Percentiles rank a stretch among this genome's conserved stretches.
These are phyloP conservation scores for Ophion slaviceki DNA, from an alignment of 2,888 invertebrate species.

Conservation along the genomic window DNA sequence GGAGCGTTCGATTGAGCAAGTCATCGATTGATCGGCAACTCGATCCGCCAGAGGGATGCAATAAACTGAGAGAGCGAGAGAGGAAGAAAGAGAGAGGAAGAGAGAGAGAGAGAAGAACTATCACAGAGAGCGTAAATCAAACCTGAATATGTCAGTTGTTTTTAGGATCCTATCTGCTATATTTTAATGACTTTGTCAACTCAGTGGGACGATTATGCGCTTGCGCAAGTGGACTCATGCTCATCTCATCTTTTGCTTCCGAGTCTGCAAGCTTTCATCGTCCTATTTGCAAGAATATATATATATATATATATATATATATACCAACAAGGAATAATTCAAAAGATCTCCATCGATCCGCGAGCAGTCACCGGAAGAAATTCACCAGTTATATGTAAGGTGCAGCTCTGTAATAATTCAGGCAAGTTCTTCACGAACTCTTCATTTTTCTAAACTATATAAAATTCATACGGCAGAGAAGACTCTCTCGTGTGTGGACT, in stretches of 20 bases:
- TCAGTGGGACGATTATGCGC: background rate
- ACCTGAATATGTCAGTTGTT: conserved; percentile 11
- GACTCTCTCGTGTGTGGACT: conserved; percentile 25
- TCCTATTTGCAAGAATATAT: conserved; percentile 34
- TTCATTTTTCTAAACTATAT: conserved; percentile 1
- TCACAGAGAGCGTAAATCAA: background rate
- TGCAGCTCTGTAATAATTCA: conserved; percentile 57
- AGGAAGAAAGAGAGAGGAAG: no score
- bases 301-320: background rate
- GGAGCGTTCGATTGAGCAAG: no score
- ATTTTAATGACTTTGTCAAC: background rate
- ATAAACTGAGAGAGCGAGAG: no score
- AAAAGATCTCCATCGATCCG: conserved; percentile 50
- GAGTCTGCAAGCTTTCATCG: background rate
- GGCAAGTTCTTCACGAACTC: conserved; percentile 43
- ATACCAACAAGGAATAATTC: conserved; percentile 52
- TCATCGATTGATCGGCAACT: no score
- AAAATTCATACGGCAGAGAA: conserved; percentile 21
- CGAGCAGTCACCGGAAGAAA: conserved; percentile 31
- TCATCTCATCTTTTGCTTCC: no score
- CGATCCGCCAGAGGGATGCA: no score
- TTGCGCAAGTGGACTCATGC: background rate
- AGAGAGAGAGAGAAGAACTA: no score
- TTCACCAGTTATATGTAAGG: conserved; percentile 23
- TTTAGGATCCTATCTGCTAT: conserved; percentile 11